Evolutionary conservation across 1,140 invertebrate species (phyloP).

Genomic region (Drosophila varians): DNA sequence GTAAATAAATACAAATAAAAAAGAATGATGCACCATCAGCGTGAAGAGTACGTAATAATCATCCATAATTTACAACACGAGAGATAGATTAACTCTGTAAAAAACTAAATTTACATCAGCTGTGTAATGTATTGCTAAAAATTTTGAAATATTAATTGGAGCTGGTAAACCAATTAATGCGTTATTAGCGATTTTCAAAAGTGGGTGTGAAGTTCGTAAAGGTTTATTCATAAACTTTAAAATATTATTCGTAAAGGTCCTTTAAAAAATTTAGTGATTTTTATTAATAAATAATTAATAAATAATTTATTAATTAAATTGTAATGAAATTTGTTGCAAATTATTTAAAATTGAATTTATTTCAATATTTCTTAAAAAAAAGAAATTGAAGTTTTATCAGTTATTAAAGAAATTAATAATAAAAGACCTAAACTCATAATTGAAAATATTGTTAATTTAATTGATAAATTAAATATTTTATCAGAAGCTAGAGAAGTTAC

Average conservation of each 20-base stretch:
- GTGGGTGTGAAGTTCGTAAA: slow-evolving; percentile 53
- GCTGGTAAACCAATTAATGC: slow-evolving; percentile 85
- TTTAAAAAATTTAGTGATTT: slow-evolving; percentile 83
- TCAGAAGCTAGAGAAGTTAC: slow-evolving; percentile 85
- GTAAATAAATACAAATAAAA: slow-evolving; percentile 83
- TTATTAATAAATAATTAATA: slow-evolving; percentile 85
- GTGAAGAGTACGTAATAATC: slow-evolving; percentile 85
- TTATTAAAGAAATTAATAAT: slow-evolving; percentile 15
- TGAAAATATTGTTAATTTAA: slow-evolving; percentile 52
- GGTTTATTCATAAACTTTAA: slow-evolving; percentile 84
- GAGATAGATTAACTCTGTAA: slow-evolving; percentile 85
- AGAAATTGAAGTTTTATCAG: slow-evolving; percentile 30
- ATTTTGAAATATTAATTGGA: slow-evolving; percentile 85
- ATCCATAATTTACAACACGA: slow-evolving; percentile 85
- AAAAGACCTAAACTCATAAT: not conserved
- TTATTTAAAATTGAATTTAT: slow-evolving; percentile 38
- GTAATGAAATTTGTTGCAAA: slow-evolving; percentile 80
- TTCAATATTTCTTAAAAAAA: slow-evolving; percentile 45
- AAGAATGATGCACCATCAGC: slow-evolving; percentile 85
- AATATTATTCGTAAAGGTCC: slow-evolving; percentile 84
- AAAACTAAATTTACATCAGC: slow-evolving; percentile 85
- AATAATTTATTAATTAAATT: slow-evolving; percentile 84
- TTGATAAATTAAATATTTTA: slow-evolving; percentile 84
- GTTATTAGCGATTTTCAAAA: slow-evolving; percentile 83
- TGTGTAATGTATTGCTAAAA: slow-evolving; percentile 87